These are phyloP conservation scores for Slavum lentiscoides DNA, from an alignment of 2,888 invertebrate species.

Conservation along the genomic window DNA sequence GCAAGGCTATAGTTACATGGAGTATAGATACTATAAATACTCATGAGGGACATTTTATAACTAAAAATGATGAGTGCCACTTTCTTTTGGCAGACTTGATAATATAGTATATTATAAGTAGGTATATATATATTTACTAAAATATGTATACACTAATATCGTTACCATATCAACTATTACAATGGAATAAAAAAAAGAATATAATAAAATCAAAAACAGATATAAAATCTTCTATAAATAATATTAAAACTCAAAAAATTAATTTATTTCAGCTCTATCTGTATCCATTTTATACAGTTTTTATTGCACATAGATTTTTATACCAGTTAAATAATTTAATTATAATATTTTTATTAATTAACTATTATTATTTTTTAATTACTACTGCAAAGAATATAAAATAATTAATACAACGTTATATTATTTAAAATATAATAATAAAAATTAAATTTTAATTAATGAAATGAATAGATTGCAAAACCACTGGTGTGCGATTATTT, in stretches of 20 bases:
- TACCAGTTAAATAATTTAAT: background rate
- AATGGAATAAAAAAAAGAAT: background rate
- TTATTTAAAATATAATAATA: background rate
- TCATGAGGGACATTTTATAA: background rate
- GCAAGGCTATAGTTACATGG: too few relatives aligned
- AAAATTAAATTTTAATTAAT: slow-evolving; percentile 10
- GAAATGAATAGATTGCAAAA: slow-evolving; percentile 1
- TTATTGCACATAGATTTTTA: background rate
- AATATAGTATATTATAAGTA: slow-evolving; percentile 9
- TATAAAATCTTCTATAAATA: too few relatives aligned
- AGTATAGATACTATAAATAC: slow-evolving; percentile 15
- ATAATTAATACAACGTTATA: background rate
- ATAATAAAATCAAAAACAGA: background rate
- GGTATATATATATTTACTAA: background rate
- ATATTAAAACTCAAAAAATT: too few relatives aligned
- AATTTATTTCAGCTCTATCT: background rate
- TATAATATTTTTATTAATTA: background rate
- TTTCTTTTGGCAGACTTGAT: slow-evolving; percentile 17
- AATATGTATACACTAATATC: background rate
- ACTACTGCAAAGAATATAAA: background rate
- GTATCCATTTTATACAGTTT: background rate
- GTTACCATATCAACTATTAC: background rate
- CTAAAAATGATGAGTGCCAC: slow-evolving; percentile 1
- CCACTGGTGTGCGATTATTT: slow-evolving; percentile 40
- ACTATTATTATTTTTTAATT: background rate